Conservation (phyloP, 2,888 invertebrate genomes). For the Heliconius aoede region DNA sequence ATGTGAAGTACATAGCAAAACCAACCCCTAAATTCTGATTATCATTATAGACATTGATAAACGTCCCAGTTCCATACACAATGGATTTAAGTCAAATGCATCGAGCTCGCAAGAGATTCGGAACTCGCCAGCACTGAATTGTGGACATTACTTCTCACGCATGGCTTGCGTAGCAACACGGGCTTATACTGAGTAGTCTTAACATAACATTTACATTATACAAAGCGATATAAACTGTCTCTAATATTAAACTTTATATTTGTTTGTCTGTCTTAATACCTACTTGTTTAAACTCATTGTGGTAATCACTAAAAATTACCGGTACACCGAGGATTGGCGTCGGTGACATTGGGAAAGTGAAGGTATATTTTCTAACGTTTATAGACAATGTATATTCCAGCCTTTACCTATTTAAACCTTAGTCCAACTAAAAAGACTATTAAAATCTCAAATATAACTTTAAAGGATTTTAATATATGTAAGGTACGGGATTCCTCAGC, state of each 20-base stretch:
- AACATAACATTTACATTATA: slow-evolving; percentile 32
- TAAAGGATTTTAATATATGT: no score
- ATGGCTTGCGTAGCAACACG: slow-evolving; percentile 32
- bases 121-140: slow-evolving; percentile 28
- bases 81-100: slow-evolving; percentile 34
- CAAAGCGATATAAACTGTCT: slow-evolving; percentile 6
- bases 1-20: slow-evolving; percentile 9
- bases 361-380: no score
- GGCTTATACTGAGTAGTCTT: slow-evolving; percentile 31
- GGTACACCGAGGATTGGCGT: no score
- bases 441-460: no score
- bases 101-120: slow-evolving; percentile 32
- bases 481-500: no score
- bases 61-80: slow-evolving; percentile 27
- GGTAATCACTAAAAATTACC: no score
- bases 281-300: not conserved
- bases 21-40: slow-evolving; percentile 8
- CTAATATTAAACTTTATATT: not conserved
- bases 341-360: no score
- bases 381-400: no score
- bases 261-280: not conserved
- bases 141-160: slow-evolving; percentile 34
- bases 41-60: slow-evolving; percentile 27
- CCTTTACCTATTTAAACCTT: no score
- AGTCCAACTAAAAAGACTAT: no score